Conservation (phyloP, 1,140 invertebrate species). For the Laupala kohalensis region DNA sequence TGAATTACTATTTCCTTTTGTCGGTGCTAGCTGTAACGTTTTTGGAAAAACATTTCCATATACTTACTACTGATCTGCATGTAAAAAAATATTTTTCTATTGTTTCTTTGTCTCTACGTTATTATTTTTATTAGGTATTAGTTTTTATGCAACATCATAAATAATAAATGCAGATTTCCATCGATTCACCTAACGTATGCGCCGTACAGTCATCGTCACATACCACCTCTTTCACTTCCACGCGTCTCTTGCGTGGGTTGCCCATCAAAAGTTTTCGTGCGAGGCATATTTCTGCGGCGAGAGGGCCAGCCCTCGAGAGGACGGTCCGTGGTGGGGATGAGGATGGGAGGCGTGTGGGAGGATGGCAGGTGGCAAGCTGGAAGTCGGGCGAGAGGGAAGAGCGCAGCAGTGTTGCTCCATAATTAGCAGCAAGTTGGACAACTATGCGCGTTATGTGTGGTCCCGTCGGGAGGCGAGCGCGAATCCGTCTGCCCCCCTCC, state of each 20-base stretch:
- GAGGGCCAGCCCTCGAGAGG: no score
- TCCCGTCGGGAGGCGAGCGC: neutral
- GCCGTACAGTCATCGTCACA: neutral
- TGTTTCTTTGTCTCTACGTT: no score
- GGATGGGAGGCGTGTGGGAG: no score
- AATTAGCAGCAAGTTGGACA: neutral
- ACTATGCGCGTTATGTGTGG: neutral
- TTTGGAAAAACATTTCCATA: no score
- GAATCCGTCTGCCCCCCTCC: neutral
- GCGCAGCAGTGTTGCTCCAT: neutral
- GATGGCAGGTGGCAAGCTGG: neutral
- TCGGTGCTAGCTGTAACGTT: no score
- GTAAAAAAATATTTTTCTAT: no score
- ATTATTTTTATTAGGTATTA: no score
- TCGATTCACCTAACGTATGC: neutral
- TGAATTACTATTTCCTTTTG: no score
- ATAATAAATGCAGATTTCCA: neutral
- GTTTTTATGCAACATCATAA: no score
- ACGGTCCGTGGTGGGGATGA: no score
- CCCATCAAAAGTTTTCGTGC: neutral
- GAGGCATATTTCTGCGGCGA: neutral
- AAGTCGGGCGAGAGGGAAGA: neutral
- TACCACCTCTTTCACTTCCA: no score
- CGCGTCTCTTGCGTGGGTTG: neutral
- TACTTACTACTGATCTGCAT: no score